Base-by-base conservation (phyloP, 1,140 invertebrate genomes). In the Parapsyche elsis region DNA sequence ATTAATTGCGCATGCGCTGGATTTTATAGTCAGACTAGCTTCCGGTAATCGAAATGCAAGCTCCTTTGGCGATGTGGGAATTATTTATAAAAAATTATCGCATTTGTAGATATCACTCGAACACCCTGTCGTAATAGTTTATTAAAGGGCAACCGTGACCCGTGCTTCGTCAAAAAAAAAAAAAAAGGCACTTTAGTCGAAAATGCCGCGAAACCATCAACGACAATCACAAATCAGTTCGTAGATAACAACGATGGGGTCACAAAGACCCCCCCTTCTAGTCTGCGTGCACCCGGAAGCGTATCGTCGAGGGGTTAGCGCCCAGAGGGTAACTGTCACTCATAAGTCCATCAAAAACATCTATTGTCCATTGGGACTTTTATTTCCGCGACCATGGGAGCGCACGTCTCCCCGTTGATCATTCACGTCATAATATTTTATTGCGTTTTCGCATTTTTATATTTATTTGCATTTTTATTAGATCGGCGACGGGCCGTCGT, bases 401-500 rank as follows among this genome's bases (percentile, higher is more conserved):
- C 45, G 21, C 45, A 21, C 75, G 64, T 77, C 53, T 74, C 44
- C n/a, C 75, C 71, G 70, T 24, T 70, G 67, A 81, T 79, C 73
- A 79, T 79, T 57, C 73, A 80, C 74, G 82, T 83, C 82, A 83
- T 83, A 83, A 83, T 83, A 83, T 83, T 83, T 83, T 83, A 83
- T 83, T 81, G 71, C 78, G 61, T 79, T 83, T 80, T 82, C 71
- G 71, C 81, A 76, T 83, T 81, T 81, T 46, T 83, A 83, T 83
- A 81, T 83, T 83, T 83, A 83, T 83, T 83, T 83, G 78, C 80
- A 83, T 83, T 83, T 83, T 83, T 83, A 83, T 83, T 83, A 74
- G 78, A 64, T 23, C 38, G 61, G 80, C 82, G 74, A 24, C 67
- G 61, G 82, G 80, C 61, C 45, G 24, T 23, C 30, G 82, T 73